phyloP scores from a whole-genome alignment of 2,888 invertebrate genomes.

The Argyra leucocephala region DNA sequence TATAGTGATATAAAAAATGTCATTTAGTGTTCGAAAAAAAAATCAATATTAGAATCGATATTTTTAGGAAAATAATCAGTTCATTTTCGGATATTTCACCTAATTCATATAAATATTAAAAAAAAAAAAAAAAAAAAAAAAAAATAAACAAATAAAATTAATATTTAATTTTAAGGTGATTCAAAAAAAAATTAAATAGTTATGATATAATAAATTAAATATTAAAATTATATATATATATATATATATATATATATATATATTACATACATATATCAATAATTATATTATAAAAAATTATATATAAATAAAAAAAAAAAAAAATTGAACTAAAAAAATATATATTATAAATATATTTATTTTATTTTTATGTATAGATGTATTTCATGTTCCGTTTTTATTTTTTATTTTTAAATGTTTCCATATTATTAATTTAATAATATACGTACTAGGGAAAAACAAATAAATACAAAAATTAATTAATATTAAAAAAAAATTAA shows the following conservation, averaged over 20 bases:
- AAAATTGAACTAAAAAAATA: slow-evolving; percentile 21
- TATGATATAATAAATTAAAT: slow-evolving; percentile 14
- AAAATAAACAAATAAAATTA: not conserved
- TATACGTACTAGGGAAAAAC: slow-evolving; percentile 7
- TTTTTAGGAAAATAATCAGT: too few relatives aligned
- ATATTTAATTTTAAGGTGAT: slow-evolving; percentile 17
- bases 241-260: slow-evolving; percentile 1
- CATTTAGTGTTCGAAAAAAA: too few relatives aligned
- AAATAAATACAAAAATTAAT: slow-evolving; percentile 9
- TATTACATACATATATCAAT: not conserved
- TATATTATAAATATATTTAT: slow-evolving; percentile 26
- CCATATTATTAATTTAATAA: slow-evolving; percentile 7
- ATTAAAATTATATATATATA: slow-evolving; percentile 11
- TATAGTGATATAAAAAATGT: too few relatives aligned
- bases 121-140: not conserved
- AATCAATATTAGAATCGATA: too few relatives aligned
- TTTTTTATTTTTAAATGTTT: slow-evolving; percentile 21
- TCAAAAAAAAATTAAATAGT: slow-evolving; percentile 20
- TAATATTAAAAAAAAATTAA: slow-evolving; percentile 11
- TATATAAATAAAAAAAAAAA: not conserved
- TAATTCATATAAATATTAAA: not conserved
- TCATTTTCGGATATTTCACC: too few relatives aligned
- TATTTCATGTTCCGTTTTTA: slow-evolving; percentile 27
- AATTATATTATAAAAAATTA: not conserved
- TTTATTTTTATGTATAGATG: slow-evolving; percentile 29